Conservation (phyloP, 2,113 vertebrate species). For the Daphoenositta chrysoptera region DNA sequence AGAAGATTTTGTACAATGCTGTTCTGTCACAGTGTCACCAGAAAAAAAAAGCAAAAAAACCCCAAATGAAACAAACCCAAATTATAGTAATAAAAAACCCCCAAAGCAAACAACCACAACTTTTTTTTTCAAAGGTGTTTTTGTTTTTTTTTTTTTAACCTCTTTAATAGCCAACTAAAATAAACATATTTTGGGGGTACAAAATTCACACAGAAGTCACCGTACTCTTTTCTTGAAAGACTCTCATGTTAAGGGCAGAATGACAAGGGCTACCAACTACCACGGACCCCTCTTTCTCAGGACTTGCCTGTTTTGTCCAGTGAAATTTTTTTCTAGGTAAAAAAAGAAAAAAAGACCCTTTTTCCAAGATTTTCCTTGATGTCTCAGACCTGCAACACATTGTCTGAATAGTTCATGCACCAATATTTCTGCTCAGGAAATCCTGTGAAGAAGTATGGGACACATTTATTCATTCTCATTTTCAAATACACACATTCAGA, state of each 20-base stretch:
- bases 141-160: not conserved
- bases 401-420: not conserved
- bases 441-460: rapidly evolving
- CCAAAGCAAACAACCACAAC: not conserved
- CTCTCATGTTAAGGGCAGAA: not conserved
- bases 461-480: not conserved
- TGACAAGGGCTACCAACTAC: not conserved
- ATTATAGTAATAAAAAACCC: not conserved
- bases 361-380: not conserved
- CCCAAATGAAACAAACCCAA: not conserved
- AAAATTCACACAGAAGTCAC: not conserved
- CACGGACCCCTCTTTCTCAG: not conserved
- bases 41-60: not conserved
- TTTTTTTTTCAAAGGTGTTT: not conserved
- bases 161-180: not conserved
- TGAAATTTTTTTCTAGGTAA: not conserved
- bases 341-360: not conserved
- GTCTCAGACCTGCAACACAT: not conserved
- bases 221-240: not conserved
- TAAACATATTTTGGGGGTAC: not conserved
- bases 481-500: constrained; percentile 53
- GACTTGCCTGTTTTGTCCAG: not conserved
- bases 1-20: not conserved
- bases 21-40: not conserved
- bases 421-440: not conserved